Percentiles rank a stretch among this genome's conserved stretches.
These are phyloP conservation scores for Plagodis dolabraria DNA, from an alignment of 2,888 invertebrate species.

Conservation along the genomic window DNA sequence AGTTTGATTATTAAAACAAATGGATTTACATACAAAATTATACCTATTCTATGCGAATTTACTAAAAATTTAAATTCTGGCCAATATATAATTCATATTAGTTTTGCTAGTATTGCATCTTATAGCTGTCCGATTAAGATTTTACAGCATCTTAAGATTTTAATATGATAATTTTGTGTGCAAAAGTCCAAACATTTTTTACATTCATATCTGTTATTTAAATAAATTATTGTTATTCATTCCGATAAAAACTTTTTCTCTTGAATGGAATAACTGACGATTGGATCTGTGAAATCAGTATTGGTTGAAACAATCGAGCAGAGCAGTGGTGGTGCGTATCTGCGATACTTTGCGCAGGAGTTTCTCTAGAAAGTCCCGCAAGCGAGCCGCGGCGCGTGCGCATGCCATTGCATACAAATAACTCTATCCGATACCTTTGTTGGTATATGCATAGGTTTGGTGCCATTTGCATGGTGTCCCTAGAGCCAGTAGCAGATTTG, in stretches of 20 bases:
- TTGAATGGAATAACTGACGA: conserved; percentile 6
- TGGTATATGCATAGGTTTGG: conserved; percentile 66
- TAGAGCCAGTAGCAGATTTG: conserved; percentile 61
- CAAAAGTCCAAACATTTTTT: not conserved
- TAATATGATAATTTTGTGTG: not conserved
- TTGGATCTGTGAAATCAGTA: conserved; percentile 50
- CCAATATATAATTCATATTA: no score
- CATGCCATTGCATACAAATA: conserved; percentile 80
- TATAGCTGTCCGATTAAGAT: not conserved
- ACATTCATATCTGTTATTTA: conserved; percentile 5
- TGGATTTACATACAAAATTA: no score
- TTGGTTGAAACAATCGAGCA: conserved; percentile 54
- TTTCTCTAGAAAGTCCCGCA: conserved; percentile 84
- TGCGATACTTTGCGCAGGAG: conserved; percentile 62
- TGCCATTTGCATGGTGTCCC: conserved; percentile 77
- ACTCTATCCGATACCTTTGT: conserved; percentile 58
- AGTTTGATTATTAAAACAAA: no score
- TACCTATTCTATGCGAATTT: no score
- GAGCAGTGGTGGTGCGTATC: conserved; percentile 52
- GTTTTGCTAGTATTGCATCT: no score
- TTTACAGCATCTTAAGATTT: not conserved
- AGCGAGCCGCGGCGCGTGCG: conserved; percentile 70
- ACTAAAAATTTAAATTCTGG: no score
- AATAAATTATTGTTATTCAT: conserved; percentile 31
- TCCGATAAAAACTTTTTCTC: conserved; percentile 13